Conservation (phyloP, 2,113 vertebrate species). For the Otus sunia region DNA sequence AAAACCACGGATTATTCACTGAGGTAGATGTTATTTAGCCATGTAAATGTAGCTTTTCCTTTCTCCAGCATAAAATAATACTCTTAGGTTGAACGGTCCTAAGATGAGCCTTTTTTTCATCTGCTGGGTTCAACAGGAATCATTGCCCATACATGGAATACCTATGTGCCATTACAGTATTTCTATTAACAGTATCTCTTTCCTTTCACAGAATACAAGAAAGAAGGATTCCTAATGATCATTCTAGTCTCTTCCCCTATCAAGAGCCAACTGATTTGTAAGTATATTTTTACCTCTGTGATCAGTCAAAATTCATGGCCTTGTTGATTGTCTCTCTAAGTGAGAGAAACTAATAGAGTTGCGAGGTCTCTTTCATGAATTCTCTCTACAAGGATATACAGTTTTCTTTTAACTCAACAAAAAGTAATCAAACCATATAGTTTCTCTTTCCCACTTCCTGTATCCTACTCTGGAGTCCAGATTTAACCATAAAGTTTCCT, state of each 20-base stretch:
- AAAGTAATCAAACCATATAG: not conserved
- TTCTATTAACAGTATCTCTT: not conserved
- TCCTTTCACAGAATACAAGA: not conserved
- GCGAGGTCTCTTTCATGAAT: not conserved
- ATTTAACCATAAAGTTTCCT: not conserved
- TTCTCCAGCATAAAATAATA: not conserved
- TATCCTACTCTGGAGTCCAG: not conserved
- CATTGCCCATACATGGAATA: not conserved
- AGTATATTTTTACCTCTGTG: not conserved
- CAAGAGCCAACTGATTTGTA: not conserved
- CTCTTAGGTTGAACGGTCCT: not conserved
- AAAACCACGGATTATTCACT: not conserved
- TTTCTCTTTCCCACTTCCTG: not conserved
- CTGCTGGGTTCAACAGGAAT: not conserved
- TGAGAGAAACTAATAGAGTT: not conserved
- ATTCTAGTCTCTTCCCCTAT: not conserved
- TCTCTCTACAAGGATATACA: not conserved
- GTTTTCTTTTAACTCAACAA: not conserved
- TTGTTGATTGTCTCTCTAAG: not conserved
- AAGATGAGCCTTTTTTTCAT: not conserved
- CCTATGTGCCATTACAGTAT: not conserved
- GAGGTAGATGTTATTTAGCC: not conserved
- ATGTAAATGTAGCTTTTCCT: not conserved
- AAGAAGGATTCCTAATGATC: not conserved
- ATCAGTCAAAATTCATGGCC: not conserved